Base-by-base conservation (phyloP, 2,888 invertebrate species). In the Drosophila diplacantha region DNA sequence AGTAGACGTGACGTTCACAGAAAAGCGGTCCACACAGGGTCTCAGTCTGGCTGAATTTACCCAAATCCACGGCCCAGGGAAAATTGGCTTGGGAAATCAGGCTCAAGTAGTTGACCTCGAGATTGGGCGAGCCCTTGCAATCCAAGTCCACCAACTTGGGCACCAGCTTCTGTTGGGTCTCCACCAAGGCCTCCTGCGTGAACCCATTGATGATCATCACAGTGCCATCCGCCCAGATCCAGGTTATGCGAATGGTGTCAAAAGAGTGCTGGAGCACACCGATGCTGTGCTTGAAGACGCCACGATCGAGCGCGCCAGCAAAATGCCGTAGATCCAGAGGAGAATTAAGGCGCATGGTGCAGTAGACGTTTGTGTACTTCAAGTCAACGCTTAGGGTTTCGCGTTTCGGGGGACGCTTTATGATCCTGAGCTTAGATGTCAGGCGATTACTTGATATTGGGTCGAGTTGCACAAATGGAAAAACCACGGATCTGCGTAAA, bases 141-240 rank as follows among this genome's bases (percentile, higher is more conserved):
- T 32, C 14, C n/a, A 9, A 0, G 3, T 11, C 31, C 20, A 47
- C 16, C 3, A 74, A n/a, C 11, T 55, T 47, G 4, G 20, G 5
- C 12, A 72, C 0, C 12, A 75, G 11, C 2, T 37, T 18, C 0
- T 3, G n/a, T n/a, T 62, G 68, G 0, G 65, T 61, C 1, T 63
- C 43, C 1, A 6, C 11, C 11, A 77, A 5, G 5, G 51, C 16
- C 2, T 24, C 11, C 8, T 60, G 55, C 18, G 24, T 71, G 11
- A 52, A 37, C 0, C 61, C 63, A 52, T 74, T 74, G 12, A 35
- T 55, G 8, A 77, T 71, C 37, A 75, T 43, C 0, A 75, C 34
- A 20, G 18, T 55, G 41, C 75, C 73, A 34, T 71, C 57, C 7
- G 39, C 12, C 75, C 75, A 77, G 1, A 77, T 22, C 75, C 75